A percentile compares a stretch with the other conserved stretches of the same genome.
Evolutionary conservation across 2,888 invertebrate species (phyloP).

Genomic region (Holacanthella duospinosa): DNA sequence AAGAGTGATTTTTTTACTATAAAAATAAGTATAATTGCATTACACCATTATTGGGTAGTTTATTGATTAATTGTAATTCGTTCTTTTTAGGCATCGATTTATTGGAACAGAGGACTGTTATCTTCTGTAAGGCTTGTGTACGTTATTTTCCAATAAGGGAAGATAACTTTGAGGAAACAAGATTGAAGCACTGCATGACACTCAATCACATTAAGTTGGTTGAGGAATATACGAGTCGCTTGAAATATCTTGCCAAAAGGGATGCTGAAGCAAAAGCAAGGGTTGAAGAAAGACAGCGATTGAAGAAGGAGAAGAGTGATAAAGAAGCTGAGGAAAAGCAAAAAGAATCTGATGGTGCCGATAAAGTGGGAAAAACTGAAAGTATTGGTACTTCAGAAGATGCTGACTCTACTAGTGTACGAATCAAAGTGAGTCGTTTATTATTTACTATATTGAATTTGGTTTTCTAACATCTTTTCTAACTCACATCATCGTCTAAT

Average conservation of each 20-base stretch:
- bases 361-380: background rate
- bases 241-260: constrained; percentile 19
- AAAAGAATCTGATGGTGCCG: background rate
- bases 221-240: constrained; percentile 29
- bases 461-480: too few relatives aligned
- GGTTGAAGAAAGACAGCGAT: too few relatives aligned
- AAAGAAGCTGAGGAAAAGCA: constrained; percentile 5
- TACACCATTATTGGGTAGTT: background rate
- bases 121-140: constrained; percentile 34
- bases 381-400: too few relatives aligned
- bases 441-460: too few relatives aligned
- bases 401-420: too few relatives aligned
- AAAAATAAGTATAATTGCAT: background rate
- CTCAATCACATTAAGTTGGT: constrained; percentile 33
- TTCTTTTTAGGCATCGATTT: constrained; percentile 27
- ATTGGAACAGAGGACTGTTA: constrained; percentile 30
- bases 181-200: constrained; percentile 32
- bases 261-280: constrained; percentile 21
- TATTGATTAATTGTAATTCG: background rate
- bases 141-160: constrained; percentile 36
- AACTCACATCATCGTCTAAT: too few relatives aligned
- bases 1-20: background rate
- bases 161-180: constrained; percentile 26
- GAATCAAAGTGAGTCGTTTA: too few relatives aligned
- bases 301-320: constrained; percentile 10